Conservation (phyloP, 2,113 vertebrate species). For the Triplophysa rosa region DNA sequence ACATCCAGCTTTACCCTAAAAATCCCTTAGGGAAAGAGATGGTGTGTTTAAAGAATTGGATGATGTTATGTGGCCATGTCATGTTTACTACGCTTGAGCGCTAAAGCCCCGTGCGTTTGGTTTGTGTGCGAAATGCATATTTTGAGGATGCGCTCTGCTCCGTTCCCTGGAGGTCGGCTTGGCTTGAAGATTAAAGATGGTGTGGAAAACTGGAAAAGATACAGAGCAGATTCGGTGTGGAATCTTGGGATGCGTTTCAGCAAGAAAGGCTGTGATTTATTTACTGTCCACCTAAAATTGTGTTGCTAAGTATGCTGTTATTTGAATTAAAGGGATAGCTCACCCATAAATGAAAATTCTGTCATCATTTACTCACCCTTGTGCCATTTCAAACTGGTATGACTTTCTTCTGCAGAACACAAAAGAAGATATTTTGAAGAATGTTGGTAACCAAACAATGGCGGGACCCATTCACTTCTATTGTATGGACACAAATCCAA, state of each 20-base stretch:
- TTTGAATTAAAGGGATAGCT: too few relatives aligned
- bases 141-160: conserved; percentile 24
- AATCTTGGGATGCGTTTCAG: conserved; percentile 6
- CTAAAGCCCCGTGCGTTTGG: conserved; percentile 6
- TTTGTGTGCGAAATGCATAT: conserved; percentile 1
- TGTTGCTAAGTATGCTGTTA: not conserved
- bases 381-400: too few relatives aligned
- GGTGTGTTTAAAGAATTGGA: conserved; percentile 14
- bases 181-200: conserved; percentile 32
- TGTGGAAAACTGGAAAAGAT: conserved; percentile 31
- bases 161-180: conserved; percentile 30
- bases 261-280: not conserved
- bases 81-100: not conserved
- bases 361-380: too few relatives aligned
- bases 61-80: conserved; percentile 17
- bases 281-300: too few relatives aligned
- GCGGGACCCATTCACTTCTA: too few relatives aligned
- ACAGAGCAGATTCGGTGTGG: too few relatives aligned
- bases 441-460: too few relatives aligned
- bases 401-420: too few relatives aligned
- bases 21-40: conserved; percentile 1
- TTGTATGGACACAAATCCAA: too few relatives aligned
- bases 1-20: conserved; percentile 18
- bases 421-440: too few relatives aligned
- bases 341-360: too few relatives aligned